Evolutionary conservation across 2,888 invertebrate species (phyloP).

Genomic region (Drosophila tanythrix): DNA sequence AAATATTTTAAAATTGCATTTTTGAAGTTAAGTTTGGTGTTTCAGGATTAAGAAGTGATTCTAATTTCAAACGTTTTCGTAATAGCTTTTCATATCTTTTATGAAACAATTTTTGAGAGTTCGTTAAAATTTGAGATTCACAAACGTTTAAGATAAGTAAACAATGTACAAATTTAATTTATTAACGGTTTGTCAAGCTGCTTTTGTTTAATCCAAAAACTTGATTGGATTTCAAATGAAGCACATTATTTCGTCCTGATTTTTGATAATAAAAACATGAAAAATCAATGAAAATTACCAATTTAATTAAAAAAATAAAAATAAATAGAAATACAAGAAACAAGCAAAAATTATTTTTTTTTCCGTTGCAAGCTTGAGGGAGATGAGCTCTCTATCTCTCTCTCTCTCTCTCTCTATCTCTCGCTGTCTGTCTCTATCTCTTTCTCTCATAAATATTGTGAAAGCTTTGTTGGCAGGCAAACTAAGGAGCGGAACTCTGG

Average conservation of each 20-base stretch:
- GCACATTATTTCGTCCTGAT: too few relatives aligned
- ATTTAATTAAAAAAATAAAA: background rate
- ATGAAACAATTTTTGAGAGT: background rate
- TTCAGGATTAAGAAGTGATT: background rate
- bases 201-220: background rate
- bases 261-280: background rate
- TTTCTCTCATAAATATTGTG: background rate
- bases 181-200: background rate
- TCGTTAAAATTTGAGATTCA: background rate
- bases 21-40: background rate
- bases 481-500: slow-evolving; percentile 11
- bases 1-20: background rate
- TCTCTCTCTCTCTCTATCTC: background rate
- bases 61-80: background rate
- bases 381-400: background rate
- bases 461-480: slow-evolving; percentile 14
- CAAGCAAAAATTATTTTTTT: too few relatives aligned
- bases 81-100: background rate
- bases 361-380: background rate
- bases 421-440: background rate
- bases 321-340: background rate
- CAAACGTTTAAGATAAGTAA: background rate
- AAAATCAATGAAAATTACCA: background rate
- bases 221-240: too few relatives aligned
- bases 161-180: background rate